Conservation (phyloP, 2,888 invertebrate species). For the Tipula vernalis region DNA sequence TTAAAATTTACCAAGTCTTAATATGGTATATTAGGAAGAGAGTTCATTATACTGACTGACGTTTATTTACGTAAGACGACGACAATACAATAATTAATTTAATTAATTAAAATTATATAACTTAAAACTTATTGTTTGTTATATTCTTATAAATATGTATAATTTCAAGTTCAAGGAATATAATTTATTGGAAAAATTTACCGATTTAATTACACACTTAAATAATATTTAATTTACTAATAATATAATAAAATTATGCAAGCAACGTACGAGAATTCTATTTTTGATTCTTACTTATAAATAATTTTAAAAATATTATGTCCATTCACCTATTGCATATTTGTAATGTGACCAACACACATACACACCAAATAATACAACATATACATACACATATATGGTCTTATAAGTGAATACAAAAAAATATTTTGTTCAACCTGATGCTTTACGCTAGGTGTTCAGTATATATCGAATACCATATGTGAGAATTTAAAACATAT, state of each 20-base stretch:
- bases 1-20: neutral
- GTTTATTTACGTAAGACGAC: neutral
- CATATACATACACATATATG: neutral
- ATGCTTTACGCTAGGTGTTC: neutral
- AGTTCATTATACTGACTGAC: neutral
- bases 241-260: neutral
- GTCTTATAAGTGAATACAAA: neutral
- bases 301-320: neutral
- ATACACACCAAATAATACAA: neutral
- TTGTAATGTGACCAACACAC: neutral
- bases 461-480: neutral
- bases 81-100: neutral
- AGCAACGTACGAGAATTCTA: neutral
- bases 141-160: neutral
- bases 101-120: neutral
- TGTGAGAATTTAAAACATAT: neutral
- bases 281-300: neutral
- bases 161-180: neutral
- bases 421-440: neutral
- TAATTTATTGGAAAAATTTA: neutral
- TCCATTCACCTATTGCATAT: neutral
- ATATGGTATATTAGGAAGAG: neutral
- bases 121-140: neutral
- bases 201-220: neutral
- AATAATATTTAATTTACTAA: neutral